A percentile compares a stretch with the other conserved stretches of the same genome.
Evolutionary conservation across 2,888 invertebrate genomes (phyloP).

Genomic region (Chrysodeixis includens): DNA sequence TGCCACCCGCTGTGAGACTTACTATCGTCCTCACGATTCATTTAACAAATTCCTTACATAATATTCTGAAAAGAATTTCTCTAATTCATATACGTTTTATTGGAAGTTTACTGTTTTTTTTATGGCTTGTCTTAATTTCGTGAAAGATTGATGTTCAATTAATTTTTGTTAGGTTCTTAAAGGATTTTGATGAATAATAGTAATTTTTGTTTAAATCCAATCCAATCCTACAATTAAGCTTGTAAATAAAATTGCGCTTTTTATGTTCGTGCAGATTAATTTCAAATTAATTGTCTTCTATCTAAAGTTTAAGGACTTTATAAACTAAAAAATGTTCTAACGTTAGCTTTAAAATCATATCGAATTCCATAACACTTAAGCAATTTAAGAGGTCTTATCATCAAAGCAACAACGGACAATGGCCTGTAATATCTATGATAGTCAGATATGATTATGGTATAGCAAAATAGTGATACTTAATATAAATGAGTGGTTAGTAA

Average conservation of each 20-base stretch:
- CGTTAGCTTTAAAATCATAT: not conserved
- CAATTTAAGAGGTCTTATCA: not conserved
- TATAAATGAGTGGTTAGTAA: conserved; percentile 8
- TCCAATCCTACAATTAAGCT: too few relatives aligned
- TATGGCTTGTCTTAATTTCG: not conserved
- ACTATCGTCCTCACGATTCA: conserved; percentile 69
- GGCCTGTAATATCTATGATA: not conserved
- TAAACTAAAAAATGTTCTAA: not conserved
- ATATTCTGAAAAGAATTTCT: not conserved
- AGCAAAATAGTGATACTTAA: not conserved
- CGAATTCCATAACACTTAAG: not conserved
- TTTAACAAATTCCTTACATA: conserved; percentile 64
- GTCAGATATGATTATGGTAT: not conserved
- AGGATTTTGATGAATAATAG: too few relatives aligned
- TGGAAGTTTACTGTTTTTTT: not conserved
- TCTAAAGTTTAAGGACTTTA: not conserved
- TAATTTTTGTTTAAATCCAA: too few relatives aligned
- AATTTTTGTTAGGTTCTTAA: too few relatives aligned
- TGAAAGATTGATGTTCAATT: too few relatives aligned
- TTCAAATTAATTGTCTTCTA: too few relatives aligned
- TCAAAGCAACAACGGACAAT: not conserved
- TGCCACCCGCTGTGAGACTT: conserved; percentile 71
- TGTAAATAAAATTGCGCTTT: too few relatives aligned
- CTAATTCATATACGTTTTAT: not conserved
- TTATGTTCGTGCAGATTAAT: not conserved